A percentile compares a stretch with the other conserved stretches of the same genome.
Conservation (phyloP, 2,888 invertebrate species). For the Drosophila nigricruria region DNA sequence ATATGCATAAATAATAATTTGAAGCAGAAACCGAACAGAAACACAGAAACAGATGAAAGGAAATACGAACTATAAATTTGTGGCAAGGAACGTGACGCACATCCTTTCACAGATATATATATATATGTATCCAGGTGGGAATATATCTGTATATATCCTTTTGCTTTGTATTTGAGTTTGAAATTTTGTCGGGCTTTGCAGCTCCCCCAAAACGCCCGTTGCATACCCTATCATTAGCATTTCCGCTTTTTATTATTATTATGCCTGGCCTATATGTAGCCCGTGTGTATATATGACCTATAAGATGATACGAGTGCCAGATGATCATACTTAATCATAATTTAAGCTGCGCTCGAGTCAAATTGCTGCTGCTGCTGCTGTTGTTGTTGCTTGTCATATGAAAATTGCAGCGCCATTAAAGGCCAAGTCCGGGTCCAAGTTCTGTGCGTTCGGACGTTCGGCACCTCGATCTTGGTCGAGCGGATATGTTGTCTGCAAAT, state of each 20-base stretch:
- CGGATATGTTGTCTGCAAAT: slow-evolving; percentile 79
- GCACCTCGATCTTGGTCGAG: slow-evolving; percentile 10
- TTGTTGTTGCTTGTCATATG: slow-evolving; percentile 72
- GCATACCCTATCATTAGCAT: slow-evolving; percentile 85
- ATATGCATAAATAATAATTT: slow-evolving; percentile 84
- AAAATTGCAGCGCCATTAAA: slow-evolving; percentile 78
- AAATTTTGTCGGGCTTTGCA: background rate
- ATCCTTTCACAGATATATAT: slow-evolving; percentile 1
- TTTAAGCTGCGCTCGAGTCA: slow-evolving; percentile 73
- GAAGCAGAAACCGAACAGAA: slow-evolving; percentile 36
- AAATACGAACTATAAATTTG: slow-evolving; percentile 69
- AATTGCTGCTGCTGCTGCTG: slow-evolving; percentile 62
- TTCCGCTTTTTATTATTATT: slow-evolving; percentile 85
- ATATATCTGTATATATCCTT: slow-evolving; percentile 33
- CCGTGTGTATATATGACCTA: slow-evolving; percentile 4
- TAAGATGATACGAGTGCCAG: slow-evolving; percentile 49
- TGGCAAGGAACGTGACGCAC: slow-evolving; percentile 57
- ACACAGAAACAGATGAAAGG: slow-evolving; percentile 29
- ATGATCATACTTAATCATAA: slow-evolving; percentile 83
- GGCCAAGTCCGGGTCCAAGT: slow-evolving; percentile 17
- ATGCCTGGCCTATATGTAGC: slow-evolving; percentile 22
- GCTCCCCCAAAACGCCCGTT: slow-evolving; percentile 8
- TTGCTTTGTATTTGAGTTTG: slow-evolving; percentile 3
- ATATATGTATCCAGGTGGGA: background rate
- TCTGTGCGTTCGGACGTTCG: background rate